phyloP scores from a whole-genome alignment of 1,140 invertebrate genomes.

The Dendrolimus kikuchii region DNA sequence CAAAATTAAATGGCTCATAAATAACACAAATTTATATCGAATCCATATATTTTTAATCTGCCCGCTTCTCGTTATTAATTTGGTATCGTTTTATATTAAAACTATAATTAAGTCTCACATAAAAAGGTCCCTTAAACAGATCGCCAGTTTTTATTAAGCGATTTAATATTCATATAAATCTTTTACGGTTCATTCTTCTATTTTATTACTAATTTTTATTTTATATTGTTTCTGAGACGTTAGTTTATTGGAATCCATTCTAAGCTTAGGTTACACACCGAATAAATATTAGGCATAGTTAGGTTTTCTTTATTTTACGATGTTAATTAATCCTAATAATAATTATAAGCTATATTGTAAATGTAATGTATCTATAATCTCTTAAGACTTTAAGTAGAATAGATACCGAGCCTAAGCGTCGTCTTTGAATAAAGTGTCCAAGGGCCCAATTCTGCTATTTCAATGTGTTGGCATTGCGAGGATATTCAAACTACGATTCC shows the following conservation, averaged over 20 bases:
- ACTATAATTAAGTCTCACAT: conserved; percentile 60
- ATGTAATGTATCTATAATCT: no score
- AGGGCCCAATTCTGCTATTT: no score
- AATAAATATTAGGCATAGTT: no score
- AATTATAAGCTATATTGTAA: no score
- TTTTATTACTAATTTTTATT: conserved; percentile 35
- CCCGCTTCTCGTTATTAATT: conserved; percentile 47
- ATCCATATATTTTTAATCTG: conserved; percentile 51
- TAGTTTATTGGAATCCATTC: background rate
- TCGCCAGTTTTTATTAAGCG: conserved; percentile 36
- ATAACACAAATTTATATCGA: conserved; percentile 61
- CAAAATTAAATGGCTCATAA: conserved; percentile 51
- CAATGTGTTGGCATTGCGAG: no score
- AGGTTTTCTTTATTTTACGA: no score
- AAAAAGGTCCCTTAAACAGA: conserved; percentile 42
- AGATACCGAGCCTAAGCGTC: no score
- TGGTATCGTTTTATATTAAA: conserved; percentile 51
- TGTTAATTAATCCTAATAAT: no score
- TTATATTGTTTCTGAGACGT: conserved; percentile 17
- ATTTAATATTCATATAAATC: conserved; percentile 45
- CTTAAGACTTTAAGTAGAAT: no score
- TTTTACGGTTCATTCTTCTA: conserved; percentile 34
- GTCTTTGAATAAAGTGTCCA: no score
- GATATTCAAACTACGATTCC: no score
- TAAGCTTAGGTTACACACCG: no score